Evolutionary conservation across 64 coral and sea anemone species (phyloP).

Genomic region (Trachythela sp.): DNA sequence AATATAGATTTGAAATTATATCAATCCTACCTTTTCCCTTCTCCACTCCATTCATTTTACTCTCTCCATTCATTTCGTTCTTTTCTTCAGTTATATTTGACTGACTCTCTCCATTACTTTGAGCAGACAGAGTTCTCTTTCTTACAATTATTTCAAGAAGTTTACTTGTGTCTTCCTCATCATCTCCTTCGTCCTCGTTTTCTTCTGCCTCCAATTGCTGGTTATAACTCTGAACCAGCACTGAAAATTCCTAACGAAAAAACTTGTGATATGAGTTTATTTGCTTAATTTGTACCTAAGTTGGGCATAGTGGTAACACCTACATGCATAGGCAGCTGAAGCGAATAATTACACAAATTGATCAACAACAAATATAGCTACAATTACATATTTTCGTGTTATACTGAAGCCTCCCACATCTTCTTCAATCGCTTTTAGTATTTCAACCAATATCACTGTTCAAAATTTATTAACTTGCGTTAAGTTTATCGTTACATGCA

Average conservation of each 20-base stretch:
- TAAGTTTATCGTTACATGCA: no score
- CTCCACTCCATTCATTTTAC: not conserved
- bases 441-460: no score
- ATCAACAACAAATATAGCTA: no score
- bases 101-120: not conserved
- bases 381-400: no score
- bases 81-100: not conserved
- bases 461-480: no score
- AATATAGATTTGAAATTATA: no score
- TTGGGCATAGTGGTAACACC: no score
- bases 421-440: no score
- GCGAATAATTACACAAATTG: no score
- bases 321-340: no score
- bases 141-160: not conserved
- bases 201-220: not conserved
- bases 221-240: not conserved
- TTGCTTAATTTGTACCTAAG: no score
- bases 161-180: not conserved
- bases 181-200: not conserved
- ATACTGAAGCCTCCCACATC: no score
- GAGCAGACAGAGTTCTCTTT: constrained; percentile 9
- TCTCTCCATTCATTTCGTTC: not conserved
- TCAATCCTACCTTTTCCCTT: not conserved
- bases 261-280: not conserved
- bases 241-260: not conserved